A percentile compares a stretch with the other conserved stretches of the same genome.
Evolutionary conservation across 2,888 invertebrate genomes (phyloP).

Genomic region (Melinopterus prodromus): DNA sequence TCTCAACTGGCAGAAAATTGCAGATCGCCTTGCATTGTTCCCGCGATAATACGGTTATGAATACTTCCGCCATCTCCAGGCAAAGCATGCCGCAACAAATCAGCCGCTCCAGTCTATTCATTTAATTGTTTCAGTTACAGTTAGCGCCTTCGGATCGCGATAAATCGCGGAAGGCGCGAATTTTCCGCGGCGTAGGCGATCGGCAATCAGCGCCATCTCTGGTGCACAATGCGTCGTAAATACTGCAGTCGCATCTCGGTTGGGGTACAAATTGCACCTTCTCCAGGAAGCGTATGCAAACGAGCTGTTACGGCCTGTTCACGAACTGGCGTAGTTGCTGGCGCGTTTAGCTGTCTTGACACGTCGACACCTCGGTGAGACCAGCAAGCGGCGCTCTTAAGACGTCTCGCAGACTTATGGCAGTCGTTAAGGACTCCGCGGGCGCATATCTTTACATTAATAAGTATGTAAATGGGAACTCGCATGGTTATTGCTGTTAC

Average conservation of each 20-base stretch:
- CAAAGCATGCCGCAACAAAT: slow-evolving; percentile 21
- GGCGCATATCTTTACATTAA: slow-evolving; percentile 23
- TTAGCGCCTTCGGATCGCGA: slow-evolving; percentile 22
- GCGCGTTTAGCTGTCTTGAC: background rate
- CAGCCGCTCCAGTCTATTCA: slow-evolving; percentile 6
- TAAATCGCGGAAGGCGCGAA: slow-evolving; percentile 13
- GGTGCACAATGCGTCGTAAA: slow-evolving; percentile 23
- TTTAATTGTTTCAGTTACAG: slow-evolving; percentile 24
- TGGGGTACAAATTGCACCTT: background rate
- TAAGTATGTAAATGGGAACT: slow-evolving; percentile 23
- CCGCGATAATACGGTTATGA: slow-evolving; percentile 22
- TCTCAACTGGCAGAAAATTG: slow-evolving; percentile 19
- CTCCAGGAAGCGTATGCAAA: background rate
- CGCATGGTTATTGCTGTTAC: background rate
- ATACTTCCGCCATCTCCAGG: slow-evolving; percentile 13
- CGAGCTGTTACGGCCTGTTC: background rate
- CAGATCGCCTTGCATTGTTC: slow-evolving; percentile 18
- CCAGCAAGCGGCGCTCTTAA: background rate
- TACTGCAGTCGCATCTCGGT: background rate
- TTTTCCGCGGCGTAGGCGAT: slow-evolving; percentile 9
- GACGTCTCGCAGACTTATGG: slow-evolving; percentile 18
- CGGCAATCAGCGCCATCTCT: slow-evolving; percentile 7
- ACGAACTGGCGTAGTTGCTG: background rate
- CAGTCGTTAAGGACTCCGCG: slow-evolving; percentile 5
- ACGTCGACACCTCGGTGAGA: slow-evolving; percentile 4